A percentile compares a stretch with the other conserved stretches of the same genome.
These are phyloP conservation scores for Catostylus mosaicus DNA, from an alignment of 30 jellyfish, hydroid and myxozoan genomes.

Conservation along the genomic window DNA sequence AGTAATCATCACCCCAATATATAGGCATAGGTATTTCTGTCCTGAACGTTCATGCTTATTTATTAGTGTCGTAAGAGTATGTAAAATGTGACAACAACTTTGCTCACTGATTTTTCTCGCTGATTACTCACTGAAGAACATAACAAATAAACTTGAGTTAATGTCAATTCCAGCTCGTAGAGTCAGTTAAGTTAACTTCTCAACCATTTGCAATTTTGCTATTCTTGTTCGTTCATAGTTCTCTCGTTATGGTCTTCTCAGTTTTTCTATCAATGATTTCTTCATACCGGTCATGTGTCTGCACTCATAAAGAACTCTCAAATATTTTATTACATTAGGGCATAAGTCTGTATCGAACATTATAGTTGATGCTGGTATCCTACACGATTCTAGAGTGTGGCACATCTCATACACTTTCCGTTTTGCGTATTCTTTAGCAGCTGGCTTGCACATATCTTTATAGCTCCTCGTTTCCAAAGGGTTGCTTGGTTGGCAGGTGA, in stretches of 20 bases:
- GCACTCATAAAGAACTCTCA: constrained; percentile 87
- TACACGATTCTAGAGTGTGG: constrained; percentile 77
- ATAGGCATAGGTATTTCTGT: no score
- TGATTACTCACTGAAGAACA: no score
- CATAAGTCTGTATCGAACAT: constrained; percentile 91
- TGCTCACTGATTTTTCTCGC: no score
- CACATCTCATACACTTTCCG: constrained; percentile 83
- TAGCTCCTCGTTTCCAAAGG: constrained; percentile 67
- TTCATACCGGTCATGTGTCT: constrained; percentile 89
- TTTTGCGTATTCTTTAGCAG: constrained; percentile 74
- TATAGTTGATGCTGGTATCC: constrained; percentile 66
- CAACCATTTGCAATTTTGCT: neutral
- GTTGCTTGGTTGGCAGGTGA: constrained; percentile 80
- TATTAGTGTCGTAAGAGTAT: no score
- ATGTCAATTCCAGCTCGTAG: no score
- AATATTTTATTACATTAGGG: constrained; percentile 88
- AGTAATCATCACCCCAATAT: no score
- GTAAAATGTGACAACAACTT: no score
- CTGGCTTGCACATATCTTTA: constrained; percentile 89
- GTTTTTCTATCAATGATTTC: constrained; percentile 55
- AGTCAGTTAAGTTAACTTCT: no score
- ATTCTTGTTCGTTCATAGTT: no score
- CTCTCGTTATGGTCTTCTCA: neutral
- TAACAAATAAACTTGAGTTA: no score
- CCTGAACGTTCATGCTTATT: no score